These are phyloP conservation scores for Artibeus jamaicensis DNA, from an alignment of 2,797 vertebrate genomes.

Conservation along the genomic window DNA sequence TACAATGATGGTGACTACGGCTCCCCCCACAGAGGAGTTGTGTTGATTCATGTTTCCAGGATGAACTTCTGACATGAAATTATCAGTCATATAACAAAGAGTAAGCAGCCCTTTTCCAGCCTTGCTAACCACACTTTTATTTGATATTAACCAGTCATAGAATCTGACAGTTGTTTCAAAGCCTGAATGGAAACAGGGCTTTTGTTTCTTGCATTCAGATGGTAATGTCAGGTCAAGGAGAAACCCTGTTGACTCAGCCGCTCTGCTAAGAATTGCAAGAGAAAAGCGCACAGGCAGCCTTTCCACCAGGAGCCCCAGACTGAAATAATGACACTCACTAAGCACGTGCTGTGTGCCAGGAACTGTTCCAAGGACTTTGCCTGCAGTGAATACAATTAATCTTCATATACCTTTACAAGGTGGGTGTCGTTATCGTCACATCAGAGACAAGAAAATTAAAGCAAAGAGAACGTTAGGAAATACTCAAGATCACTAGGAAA, in stretches of 20 bases:
- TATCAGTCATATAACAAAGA: not conserved
- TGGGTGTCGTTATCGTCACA: not conserved
- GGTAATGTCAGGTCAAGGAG: not conserved
- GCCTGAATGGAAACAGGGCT: not conserved
- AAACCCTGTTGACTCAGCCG: not conserved
- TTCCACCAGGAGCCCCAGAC: not conserved
- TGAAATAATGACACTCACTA: not conserved
- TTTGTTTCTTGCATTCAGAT: not conserved
- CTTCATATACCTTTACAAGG: not conserved
- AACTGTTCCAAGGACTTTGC: not conserved
- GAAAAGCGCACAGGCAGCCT: not conserved
- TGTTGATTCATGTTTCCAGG: not conserved
- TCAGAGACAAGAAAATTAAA: not conserved
- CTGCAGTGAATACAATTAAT: not conserved
- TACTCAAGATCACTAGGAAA: not conserved
- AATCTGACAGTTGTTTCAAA: not conserved
- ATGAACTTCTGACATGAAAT: not conserved
- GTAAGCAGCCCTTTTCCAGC: not conserved
- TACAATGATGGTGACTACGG: rapidly evolving
- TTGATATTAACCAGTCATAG: not conserved
- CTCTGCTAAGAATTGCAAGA: not conserved
- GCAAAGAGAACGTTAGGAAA: not conserved
- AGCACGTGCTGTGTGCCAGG: not conserved
- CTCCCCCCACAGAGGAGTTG: not conserved
- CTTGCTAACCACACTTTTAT: not conserved